Evolutionary conservation across 2,113 vertebrate genomes (phyloP), one percentile per base, ranked within the genome.

Genomic region (Oxyura jamaicensis): DNA sequence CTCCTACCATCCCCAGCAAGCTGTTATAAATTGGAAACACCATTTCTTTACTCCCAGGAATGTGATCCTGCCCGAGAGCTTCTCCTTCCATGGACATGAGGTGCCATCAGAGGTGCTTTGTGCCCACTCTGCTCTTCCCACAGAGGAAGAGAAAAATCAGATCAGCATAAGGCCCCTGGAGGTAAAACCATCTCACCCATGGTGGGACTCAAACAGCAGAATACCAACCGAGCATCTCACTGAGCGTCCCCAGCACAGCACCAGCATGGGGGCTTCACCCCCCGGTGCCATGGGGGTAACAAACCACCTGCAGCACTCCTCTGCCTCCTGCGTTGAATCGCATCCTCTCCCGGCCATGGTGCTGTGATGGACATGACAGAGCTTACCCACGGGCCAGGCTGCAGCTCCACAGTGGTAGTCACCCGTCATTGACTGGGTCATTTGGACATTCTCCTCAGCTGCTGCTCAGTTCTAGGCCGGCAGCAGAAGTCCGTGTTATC

Each of bases 381-480:
- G 75, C 53, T 0, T 0, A 86, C 41, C 76, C 7, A 2, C 4
- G 74, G 63, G 59, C 77, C 39, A 66, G 86, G 66, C 19, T 83
- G 48, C 63, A 44, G 44, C 88, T 94, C 94, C 6, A 22, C 92
- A 93, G 77, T 80, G 75, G 84, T 42, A 41, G 65, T 91, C 92
- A 91, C 91, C 91, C 81, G 36, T 60, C 93, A 85, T 93, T 95
- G 95, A 92, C 74, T 31, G 60, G 29, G 74, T 91, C 77, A 84
- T 86, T 93, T 86, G 65, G 86, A 81, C 65, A n/a, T 71, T 93
- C 73, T 79, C 78, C 81, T 2, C 1, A 94, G 79, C 86, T 91
- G 63, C 48, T 68, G 77, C 78, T 95, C 85, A 53, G 39, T 44
- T 87, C 91, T 65, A 88, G 84, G 94, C 48, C 56, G 65, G 84